phyloP scores from a whole-genome alignment of 2,888 invertebrate species.

The Syrphus vitripennis region DNA sequence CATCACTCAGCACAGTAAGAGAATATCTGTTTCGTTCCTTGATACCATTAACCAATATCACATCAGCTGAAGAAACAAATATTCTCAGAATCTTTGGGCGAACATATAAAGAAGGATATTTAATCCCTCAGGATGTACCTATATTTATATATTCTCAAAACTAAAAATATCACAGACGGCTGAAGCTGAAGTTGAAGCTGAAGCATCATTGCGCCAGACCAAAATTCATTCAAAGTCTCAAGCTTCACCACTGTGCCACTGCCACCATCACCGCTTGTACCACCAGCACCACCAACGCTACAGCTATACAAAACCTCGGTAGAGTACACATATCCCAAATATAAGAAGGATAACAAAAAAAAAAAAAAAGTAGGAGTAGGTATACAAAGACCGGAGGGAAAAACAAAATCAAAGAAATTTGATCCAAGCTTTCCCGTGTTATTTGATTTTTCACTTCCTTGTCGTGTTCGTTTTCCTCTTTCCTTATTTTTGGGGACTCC shows the following conservation, averaged over 20 bases:
- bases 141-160: constrained; percentile 14
- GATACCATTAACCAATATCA: constrained; percentile 70
- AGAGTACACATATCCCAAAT: constrained; percentile 34
- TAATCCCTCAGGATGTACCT: constrained; percentile 58
- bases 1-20: constrained; percentile 49
- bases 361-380: constrained; percentile 3
- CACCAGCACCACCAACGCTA: background rate
- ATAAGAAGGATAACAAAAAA: constrained; percentile 32
- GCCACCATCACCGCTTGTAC: background rate
- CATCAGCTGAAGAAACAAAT: constrained; percentile 21
- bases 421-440: constrained; percentile 73
- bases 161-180: constrained; percentile 66
- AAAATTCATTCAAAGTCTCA: constrained; percentile 66
- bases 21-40: constrained; percentile 70
- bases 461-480: constrained; percentile 47
- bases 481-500: background rate
- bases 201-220: constrained; percentile 52
- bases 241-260: constrained; percentile 27
- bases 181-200: background rate
- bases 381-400: constrained; percentile 70
- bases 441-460: constrained; percentile 73
- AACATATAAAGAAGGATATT: constrained; percentile 58
- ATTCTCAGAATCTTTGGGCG: constrained; percentile 5
- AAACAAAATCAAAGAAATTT: constrained; percentile 74
- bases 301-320: background rate